Conservation (phyloP, 2,113 vertebrate species). For the Ammodytes dubius region DNA sequence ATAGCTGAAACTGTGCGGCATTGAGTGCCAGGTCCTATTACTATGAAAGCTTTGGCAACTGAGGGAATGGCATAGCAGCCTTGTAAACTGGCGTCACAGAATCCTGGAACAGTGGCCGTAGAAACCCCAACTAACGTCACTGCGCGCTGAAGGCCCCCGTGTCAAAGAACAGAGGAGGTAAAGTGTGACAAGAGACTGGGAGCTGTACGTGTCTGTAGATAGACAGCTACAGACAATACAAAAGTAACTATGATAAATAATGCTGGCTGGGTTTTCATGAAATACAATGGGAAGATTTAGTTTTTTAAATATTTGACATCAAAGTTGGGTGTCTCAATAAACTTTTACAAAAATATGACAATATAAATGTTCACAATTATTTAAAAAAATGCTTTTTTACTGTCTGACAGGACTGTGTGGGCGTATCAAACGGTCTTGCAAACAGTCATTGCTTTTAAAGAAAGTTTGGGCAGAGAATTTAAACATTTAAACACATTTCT, state of each 20-base stretch:
- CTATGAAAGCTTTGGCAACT: slow-evolving; percentile 67
- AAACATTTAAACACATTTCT: no score
- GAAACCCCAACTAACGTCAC: slow-evolving; percentile 68
- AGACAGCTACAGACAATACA: slow-evolving; percentile 4
- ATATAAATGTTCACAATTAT: no score
- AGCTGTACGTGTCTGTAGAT: not conserved
- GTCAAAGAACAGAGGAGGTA: slow-evolving; percentile 41
- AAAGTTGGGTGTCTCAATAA: no score
- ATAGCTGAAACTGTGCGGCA: slow-evolving; percentile 61
- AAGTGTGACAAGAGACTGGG: slow-evolving; percentile 6
- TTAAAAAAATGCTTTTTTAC: no score
- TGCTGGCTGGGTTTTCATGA: slow-evolving; percentile 1
- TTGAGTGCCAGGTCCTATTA: slow-evolving; percentile 70
- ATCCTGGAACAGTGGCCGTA: slow-evolving; percentile 47
- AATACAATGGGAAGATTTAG: not conserved
- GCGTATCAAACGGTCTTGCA: no score
- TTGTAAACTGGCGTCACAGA: slow-evolving; percentile 64
- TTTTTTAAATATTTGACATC: no score
- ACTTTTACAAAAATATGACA: no score
- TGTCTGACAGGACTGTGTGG: no score
- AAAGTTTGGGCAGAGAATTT: no score
- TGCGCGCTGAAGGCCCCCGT: slow-evolving; percentile 5
- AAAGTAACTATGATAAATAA: not conserved
- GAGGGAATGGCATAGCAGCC: slow-evolving; percentile 64
- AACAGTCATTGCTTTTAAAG: no score